Conservation (phyloP, 2,797 vertebrate species). For the Chelonia mydas region DNA sequence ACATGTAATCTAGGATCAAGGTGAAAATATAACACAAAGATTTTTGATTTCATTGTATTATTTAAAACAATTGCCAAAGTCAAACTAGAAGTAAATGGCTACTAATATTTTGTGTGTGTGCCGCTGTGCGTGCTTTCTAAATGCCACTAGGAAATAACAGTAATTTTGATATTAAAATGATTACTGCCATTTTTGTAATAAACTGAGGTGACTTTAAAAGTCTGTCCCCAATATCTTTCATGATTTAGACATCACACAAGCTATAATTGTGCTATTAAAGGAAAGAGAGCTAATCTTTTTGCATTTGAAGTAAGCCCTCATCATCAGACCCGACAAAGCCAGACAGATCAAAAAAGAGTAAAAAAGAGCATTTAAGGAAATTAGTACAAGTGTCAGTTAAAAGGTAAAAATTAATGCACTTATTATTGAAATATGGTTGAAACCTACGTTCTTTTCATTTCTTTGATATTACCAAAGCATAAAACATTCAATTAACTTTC, state of each 20-base stretch:
- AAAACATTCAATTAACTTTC: slow-evolving; percentile 88
- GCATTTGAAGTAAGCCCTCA: slow-evolving; percentile 87
- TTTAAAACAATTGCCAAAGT: slow-evolving; percentile 73
- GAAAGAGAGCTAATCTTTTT: slow-evolving; percentile 84
- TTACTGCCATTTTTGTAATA: slow-evolving; percentile 82
- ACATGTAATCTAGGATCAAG: slow-evolving; percentile 14
- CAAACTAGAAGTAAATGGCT: slow-evolving; percentile 61
- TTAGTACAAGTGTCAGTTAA: slow-evolving; percentile 88
- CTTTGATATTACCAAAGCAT: slow-evolving; percentile 84
- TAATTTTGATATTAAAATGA: slow-evolving; percentile 84
- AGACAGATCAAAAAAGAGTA: slow-evolving; percentile 86
- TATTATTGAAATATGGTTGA: slow-evolving; percentile 86
- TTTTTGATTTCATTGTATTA: slow-evolving; percentile 69
- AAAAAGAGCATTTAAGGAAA: slow-evolving; percentile 86
- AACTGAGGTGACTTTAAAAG: slow-evolving; percentile 81
- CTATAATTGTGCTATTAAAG: slow-evolving; percentile 84
- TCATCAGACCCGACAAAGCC: slow-evolving; percentile 83
- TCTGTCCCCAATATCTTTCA: slow-evolving; percentile 82
- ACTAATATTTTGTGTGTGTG: slow-evolving; percentile 32
- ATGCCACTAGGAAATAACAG: slow-evolving; percentile 76
- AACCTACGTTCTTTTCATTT: slow-evolving; percentile 84
- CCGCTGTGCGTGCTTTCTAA: slow-evolving; percentile 53
- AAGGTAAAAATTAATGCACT: slow-evolving; percentile 87
- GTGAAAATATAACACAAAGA: slow-evolving; percentile 27
- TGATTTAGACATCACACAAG: slow-evolving; percentile 84